A percentile compares a stretch with the other conserved stretches of the same genome.
Evolutionary conservation across 2,888 invertebrate genomes (phyloP).

Genomic region (Drosophila algonquin): DNA sequence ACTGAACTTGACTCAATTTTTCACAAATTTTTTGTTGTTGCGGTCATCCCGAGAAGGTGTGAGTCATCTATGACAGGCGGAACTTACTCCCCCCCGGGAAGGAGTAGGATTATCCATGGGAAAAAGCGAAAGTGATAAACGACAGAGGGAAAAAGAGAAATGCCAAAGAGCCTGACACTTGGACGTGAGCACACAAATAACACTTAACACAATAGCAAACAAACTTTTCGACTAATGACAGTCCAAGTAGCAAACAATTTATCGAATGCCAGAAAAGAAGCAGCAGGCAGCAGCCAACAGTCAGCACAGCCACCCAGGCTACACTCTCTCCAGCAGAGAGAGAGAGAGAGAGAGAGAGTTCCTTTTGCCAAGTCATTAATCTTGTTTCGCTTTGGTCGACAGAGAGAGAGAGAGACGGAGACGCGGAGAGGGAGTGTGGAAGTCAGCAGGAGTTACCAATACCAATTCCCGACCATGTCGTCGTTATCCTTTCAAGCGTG

Average conservation of each 20-base stretch:
- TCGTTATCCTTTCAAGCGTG: conserved; percentile 83
- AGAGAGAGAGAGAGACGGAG: conserved; percentile 27
- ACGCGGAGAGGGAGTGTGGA: conserved; percentile 6
- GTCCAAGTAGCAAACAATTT: conserved; percentile 80
- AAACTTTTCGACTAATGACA: conserved; percentile 83
- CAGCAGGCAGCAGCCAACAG: conserved; percentile 11
- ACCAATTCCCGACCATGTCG: conserved; percentile 46
- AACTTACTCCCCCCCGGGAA: too few relatives aligned
- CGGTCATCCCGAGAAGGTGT: conserved; percentile 45
- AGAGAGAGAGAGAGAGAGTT: conserved; percentile 23
- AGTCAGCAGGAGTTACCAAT: conserved; percentile 37
- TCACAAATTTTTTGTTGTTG: conserved; percentile 29
- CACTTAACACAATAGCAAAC: conserved; percentile 82
- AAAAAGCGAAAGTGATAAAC: conserved; percentile 76
- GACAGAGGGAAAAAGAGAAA: conserved; percentile 42
- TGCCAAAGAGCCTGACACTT: conserved; percentile 67
- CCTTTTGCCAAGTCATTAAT: conserved; percentile 81
- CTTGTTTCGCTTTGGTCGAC: conserved; percentile 79
- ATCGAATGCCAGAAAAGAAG: conserved; percentile 70
- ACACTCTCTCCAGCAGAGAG: conserved; percentile 14
- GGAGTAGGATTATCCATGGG: conserved; percentile 34
- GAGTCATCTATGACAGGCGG: conserved; percentile 62
- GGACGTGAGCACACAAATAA: conserved; percentile 80
- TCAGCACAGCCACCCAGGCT: background rate
- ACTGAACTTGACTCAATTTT: conserved; percentile 15